Base-by-base conservation (phyloP, 2,113 vertebrate genomes). In the Rhinolophus sinicus region DNA sequence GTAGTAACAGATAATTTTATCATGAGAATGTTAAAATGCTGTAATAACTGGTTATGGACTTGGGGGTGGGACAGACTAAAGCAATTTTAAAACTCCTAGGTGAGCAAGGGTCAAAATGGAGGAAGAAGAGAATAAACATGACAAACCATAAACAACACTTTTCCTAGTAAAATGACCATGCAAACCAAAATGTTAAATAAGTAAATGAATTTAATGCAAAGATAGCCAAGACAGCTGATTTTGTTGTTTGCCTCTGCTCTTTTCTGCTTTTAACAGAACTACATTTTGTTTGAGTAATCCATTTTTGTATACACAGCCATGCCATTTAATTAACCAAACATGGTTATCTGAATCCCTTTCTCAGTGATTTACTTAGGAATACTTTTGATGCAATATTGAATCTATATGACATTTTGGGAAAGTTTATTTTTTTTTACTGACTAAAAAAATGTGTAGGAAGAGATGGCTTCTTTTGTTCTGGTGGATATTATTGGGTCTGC, bases 251-350 rank as follows among this genome's bases (percentile, higher is more conserved):
- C 2, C 8, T 70, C 65, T 64, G 54, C 7, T 40, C 21, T 70
- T 95, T 95, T 7, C 52, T 56, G 47, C n/a, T 64, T 70, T 89
- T 93, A 83, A 80, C 8, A 52, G 44, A 92, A 33, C 14, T 89
- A 40, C 72, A 87, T 87, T 80, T 95, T 26, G 35, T 70, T 95
- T 90, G 35, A 33, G 56, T 70, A 73, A 78, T 56, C n/a, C 14
- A 73, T 15, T 69, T 6, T 84, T 83, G 26, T 78, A 44, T 64
- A 67, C 35, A 84, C 21, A 89, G 64, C 28, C 28, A 47, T 80
- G 58, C 9, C 9, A 54, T 78, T 89, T 84, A 84, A 30, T 15
- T 82, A 75, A 87, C 35, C 30, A 65, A 78, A 72, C 58, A 60
- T 62, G 38, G 8, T 58, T 83, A 44, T 95, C 30, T 81, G 52